Percentiles rank a stretch among this genome's conserved stretches.
Evolutionary conservation across 1,140 invertebrate species (phyloP).

Genomic region (Eumeta japonica): DNA sequence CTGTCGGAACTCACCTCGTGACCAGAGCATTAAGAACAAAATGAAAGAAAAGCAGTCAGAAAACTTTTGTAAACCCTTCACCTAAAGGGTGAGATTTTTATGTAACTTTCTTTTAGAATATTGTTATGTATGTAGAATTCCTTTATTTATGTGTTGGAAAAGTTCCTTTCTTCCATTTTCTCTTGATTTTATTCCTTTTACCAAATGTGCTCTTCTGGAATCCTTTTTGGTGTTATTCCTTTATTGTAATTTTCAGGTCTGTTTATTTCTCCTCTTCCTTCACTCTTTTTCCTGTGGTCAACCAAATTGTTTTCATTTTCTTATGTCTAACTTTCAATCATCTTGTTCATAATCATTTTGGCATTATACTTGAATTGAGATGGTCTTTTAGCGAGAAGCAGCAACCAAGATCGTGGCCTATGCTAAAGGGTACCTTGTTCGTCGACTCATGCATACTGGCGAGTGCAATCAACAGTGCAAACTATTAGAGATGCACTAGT

Average conservation of each 20-base stretch:
- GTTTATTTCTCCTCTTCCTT: too few species aligned
- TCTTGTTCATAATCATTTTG: neutral
- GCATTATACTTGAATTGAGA: neutral
- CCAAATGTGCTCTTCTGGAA: neutral
- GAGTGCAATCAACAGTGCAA: slow-evolving; percentile 76
- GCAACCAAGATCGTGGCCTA: slow-evolving; percentile 70
- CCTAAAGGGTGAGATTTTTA: neutral
- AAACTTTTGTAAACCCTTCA: neutral
- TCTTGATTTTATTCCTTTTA: too few species aligned
- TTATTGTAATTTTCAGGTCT: too few species aligned
- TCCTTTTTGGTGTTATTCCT: neutral
- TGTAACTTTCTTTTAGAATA: neutral
- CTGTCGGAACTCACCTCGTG: too few species aligned
- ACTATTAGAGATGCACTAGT: slow-evolving; percentile 76
- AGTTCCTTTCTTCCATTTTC: too few species aligned
- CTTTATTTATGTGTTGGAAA: too few species aligned
- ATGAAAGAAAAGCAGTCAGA: neutral
- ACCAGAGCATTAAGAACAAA: too few species aligned
- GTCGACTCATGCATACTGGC: slow-evolving; percentile 75
- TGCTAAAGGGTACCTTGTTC: slow-evolving; percentile 76
- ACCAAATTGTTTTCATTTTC: too few species aligned
- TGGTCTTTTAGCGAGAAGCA: slow-evolving; percentile 59
- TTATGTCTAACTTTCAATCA: too few species aligned
- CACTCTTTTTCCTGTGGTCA: too few species aligned
- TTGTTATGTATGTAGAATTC: too few species aligned